Evolutionary conservation across 2,113 vertebrate genomes (phyloP), one percentile per base, ranked within the genome.

Genomic region (Apaloderma vittatum): DNA sequence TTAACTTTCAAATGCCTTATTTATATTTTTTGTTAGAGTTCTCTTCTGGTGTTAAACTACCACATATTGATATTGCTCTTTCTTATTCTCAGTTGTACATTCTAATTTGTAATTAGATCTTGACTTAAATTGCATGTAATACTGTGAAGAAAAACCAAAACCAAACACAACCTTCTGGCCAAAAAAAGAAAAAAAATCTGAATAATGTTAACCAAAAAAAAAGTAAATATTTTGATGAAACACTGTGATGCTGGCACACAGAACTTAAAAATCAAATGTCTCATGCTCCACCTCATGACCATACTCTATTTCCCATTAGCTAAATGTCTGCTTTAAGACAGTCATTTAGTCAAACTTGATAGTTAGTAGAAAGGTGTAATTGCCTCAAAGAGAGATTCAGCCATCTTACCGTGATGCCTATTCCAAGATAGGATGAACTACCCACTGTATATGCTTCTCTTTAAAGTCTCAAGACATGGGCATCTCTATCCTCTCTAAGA

Each of bases 61-160:
- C 32, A 59, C 19, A 37, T 86, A 66, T 57, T 63, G 45, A 32
- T 65, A 66, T 37, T 29, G 22, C 54, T 5, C 8, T 85, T 86
- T 52, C 40, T 73, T 70, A 49, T 48, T 77, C 20, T 81, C 34
- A 51, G 36, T 80, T 8, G 43, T 62, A 55, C 11, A 18, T 59
- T 74, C 8, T 43, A 54, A 83, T 58, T 85, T 86, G 15, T 22
- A 84, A 24, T 72, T 76, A 85, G 15, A 32, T 49, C 15, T 77
- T 80, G 23, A 66, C 12, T 62, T 70, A 6, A 90, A 93, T 62
- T 90, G 19, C 11, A 18, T 71, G 55, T 3, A n/a, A 43, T 45
- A 12, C 6, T 81, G 36, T 16, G 5, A 1, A 3, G 6, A 14
- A 16, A 19, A 4, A 2, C 4, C 4, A 8, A 61, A 12, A 2